Evolutionary conservation across 2,888 invertebrate genomes (phyloP).

Genomic region (Phymatocera aterrima): DNA sequence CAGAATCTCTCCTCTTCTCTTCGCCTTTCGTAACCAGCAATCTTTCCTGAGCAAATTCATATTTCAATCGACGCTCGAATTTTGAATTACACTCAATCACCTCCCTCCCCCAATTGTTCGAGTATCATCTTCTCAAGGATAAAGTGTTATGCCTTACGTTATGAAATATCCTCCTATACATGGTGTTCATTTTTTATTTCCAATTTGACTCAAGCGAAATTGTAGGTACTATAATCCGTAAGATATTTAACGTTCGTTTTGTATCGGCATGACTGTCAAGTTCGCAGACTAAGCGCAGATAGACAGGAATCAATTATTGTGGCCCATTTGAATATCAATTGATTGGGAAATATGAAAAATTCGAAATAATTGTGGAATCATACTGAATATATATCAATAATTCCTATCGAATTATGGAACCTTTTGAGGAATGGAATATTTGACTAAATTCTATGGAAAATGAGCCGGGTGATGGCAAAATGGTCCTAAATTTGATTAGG

Average conservation of each 20-base stretch:
- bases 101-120: not conserved
- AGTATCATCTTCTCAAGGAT: not conserved
- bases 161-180: no score
- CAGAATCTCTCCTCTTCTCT: conserved; percentile 36
- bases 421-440: no score
- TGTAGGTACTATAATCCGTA: not conserved
- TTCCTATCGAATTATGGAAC: no score
- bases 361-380: no score
- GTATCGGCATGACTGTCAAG: not conserved
- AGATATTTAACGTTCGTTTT: not conserved
- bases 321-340: no score
- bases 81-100: conserved; percentile 25
- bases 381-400: no score
- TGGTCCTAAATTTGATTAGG: not conserved
- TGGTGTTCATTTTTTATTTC: not conserved
- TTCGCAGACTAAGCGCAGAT: no score
- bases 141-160: not conserved
- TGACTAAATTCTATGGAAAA: not conserved
- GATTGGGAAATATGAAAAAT: no score
- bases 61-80: conserved; percentile 33
- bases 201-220: not conserved
- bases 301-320: no score
- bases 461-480: not conserved
- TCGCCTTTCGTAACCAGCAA: conserved; percentile 39
- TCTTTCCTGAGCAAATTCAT: conserved; percentile 35